These are phyloP conservation scores for Cephalotes varians DNA, from an alignment of 2,888 invertebrate genomes.

Conservation along the genomic window DNA sequence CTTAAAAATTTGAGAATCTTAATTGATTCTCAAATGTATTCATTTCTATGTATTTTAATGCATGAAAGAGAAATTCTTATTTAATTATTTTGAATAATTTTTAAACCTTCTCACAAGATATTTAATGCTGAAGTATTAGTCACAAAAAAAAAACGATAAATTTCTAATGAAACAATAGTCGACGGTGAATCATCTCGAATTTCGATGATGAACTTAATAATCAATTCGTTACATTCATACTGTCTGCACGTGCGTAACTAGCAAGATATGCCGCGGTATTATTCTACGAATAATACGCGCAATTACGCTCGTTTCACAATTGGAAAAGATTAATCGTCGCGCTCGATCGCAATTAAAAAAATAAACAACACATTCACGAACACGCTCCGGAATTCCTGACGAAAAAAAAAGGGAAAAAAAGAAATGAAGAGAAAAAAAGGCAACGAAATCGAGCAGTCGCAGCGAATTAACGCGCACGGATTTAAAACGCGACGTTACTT, in stretches of 20 bases:
- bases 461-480: not conserved
- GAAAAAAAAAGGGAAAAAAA: not conserved
- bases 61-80: too few species aligned
- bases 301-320: constrained; percentile 24
- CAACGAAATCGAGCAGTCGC: not conserved
- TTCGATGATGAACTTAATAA: not conserved
- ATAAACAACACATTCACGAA: not conserved
- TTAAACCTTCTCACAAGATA: not conserved
- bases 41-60: too few species aligned
- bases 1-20: too few species aligned
- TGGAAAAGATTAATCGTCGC: constrained; percentile 31
- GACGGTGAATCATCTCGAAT: not conserved
- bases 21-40: too few species aligned
- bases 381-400: not conserved
- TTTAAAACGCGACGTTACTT: not conserved
- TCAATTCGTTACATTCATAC: not conserved
- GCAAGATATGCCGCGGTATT: not conserved
- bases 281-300: not conserved
- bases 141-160: not conserved
- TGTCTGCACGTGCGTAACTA: not conserved
- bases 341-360: constrained; percentile 23
- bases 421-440: too few species aligned
- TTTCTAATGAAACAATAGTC: not conserved
- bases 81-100: too few species aligned
- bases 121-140: not conserved